These are phyloP conservation scores for Neoitamus cyanurus DNA, from an alignment of 2,888 invertebrate species.

Conservation along the genomic window DNA sequence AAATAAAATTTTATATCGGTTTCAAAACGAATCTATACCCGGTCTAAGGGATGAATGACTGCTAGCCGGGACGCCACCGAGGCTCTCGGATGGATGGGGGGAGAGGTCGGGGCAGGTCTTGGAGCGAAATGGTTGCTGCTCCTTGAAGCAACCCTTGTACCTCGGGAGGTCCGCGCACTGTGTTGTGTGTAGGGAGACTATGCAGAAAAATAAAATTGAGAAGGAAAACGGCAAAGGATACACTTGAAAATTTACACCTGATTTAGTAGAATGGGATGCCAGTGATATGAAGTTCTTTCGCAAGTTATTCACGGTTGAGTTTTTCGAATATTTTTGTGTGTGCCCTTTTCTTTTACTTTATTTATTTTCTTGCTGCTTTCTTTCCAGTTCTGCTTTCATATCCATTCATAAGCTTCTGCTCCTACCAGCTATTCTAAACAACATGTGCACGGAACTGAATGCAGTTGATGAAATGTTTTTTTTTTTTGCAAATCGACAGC, in stretches of 20 bases:
- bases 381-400: background rate
- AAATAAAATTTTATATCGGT: constrained; percentile 59
- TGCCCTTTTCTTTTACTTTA: background rate
- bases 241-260: constrained; percentile 44
- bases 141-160: background rate
- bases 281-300: constrained; percentile 41
- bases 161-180: background rate
- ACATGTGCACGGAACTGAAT: background rate
- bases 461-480: background rate
- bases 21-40: constrained; percentile 47
- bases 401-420: background rate
- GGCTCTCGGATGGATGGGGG: background rate
- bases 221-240: constrained; percentile 41
- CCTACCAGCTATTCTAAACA: background rate
- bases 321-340: constrained; percentile 22
- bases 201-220: constrained; percentile 37
- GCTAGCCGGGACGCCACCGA: background rate
- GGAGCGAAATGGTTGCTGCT: background rate
- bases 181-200: background rate
- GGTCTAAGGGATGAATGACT: constrained; percentile 44
- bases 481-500: background rate
- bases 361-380: background rate
- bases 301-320: constrained; percentile 41
- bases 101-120: background rate
- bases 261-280: constrained; percentile 46